Conservation (phyloP, 2,888 invertebrate genomes). For the Germaria angustata region DNA sequence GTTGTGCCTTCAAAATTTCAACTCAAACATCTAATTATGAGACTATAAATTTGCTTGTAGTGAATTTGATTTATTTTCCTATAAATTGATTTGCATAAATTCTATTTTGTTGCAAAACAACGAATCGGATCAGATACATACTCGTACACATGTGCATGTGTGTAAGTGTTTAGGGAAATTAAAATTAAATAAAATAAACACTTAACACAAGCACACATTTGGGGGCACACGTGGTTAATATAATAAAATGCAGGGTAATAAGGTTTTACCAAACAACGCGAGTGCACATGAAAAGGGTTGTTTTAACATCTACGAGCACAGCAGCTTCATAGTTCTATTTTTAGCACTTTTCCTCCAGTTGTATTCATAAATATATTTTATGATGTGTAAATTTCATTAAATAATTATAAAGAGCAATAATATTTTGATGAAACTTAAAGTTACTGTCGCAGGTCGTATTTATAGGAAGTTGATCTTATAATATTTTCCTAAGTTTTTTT, state of each 20-base stretch:
- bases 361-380: not conserved
- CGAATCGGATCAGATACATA: no score
- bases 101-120: not conserved
- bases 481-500: no score
- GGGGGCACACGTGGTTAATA: not conserved
- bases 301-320: no score
- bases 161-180: not conserved
- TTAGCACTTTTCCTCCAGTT: not conserved
- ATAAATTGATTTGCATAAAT: slow-evolving; percentile 35
- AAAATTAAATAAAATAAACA: slow-evolving; percentile 8
- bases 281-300: not conserved
- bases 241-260: not conserved
- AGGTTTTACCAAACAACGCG: not conserved
- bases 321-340: not conserved
- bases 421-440: not conserved
- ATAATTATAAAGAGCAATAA: not conserved
- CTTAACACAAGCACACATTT: slow-evolving; percentile 20
- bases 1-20: not conserved
- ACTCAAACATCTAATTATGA: slow-evolving; percentile 10
- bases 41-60: slow-evolving; percentile 9
- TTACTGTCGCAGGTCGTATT: not conserved
- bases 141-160: no score
- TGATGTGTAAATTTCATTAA: slow-evolving; percentile 4
- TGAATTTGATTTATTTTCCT: slow-evolving; percentile 33
- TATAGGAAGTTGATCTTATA: no score